Base-by-base conservation (phyloP, 2,113 vertebrate genomes). In the Tursiops truncatus region DNA sequence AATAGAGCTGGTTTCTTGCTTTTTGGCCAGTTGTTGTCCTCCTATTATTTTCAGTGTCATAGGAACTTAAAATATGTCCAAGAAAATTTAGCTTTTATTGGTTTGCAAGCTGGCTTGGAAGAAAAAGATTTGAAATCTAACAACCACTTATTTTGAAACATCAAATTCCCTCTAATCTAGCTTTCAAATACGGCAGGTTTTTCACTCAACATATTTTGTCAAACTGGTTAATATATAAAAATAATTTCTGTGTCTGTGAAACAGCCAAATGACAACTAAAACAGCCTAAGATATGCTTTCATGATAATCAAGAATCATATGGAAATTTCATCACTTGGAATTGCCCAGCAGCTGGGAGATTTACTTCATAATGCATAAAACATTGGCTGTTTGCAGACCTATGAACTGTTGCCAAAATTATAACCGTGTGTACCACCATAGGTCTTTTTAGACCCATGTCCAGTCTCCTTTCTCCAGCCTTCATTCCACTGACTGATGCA, bases 141-240 rank as follows among this genome's bases (percentile, higher is more conserved):
- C 77, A 89, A 38, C 21, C n/a, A 89, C 18, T 89, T 84, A 94
- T 79, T 97, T 86, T 91, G 13, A 86, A 86, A 77, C 56, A 95
- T 94, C 33, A 77, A 81, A 62, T 94, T 77, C 25, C 26, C 60
- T 94, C 36, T 44, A 96, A 96, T 92, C 41, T 60, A 86, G 33
- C 73, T 96, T 97, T 88, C 58, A 97, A 96, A 96, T 95, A 93
- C 13, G 95, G 36, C 38, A 68, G 70, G 7, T 68, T 97, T 97
- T 95, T 88, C 71, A 82, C 11, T 93, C 41, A 91, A 87, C 62
- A 87, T 88, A 92, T 93, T 85, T 97, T 96, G 36, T 95, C 56
- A 89, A 81, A 89, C 26, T 88, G 60, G 70, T 89, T 86, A 80
- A 17, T 50, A 36, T 84, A 56, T 83, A 97, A 93, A 97, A 93